These are phyloP conservation scores for Eristalis arbustorum DNA, from an alignment of 2,888 invertebrate species.

Conservation along the genomic window DNA sequence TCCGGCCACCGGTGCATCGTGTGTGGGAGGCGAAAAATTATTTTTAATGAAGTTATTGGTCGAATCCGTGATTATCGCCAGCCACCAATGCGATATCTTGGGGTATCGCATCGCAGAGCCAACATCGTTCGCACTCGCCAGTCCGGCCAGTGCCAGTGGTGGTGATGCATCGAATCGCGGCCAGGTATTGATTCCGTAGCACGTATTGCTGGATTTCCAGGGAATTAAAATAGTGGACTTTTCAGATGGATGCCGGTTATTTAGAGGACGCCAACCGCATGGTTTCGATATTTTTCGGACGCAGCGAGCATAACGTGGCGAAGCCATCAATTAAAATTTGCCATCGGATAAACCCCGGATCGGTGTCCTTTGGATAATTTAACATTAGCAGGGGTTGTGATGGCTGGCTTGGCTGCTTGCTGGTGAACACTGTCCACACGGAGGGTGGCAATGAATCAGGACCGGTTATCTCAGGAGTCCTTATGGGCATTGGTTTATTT, in stretches of 20 bases:
- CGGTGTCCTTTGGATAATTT: constrained; percentile 59
- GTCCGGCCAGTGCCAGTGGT: too few relatives aligned
- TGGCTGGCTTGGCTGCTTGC: neutral
- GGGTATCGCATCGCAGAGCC: constrained; percentile 17
- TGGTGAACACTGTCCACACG: neutral
- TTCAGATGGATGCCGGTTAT: constrained; percentile 40
- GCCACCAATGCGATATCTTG: constrained; percentile 42
- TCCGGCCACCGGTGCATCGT: too few relatives aligned
- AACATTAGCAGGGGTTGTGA: constrained; percentile 18
- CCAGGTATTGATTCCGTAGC: neutral
- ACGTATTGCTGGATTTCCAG: constrained; percentile 21
- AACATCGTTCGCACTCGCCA: constrained; percentile 8
- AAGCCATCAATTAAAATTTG: constrained; percentile 65
- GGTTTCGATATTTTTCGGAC: constrained; percentile 38
- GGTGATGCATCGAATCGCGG: neutral
- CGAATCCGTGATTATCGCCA: constrained; percentile 45
- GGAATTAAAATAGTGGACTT: constrained; percentile 55
- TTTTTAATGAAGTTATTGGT: constrained; percentile 65
- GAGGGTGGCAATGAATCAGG: neutral
- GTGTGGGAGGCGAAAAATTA: constrained; percentile 34
- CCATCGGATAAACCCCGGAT: constrained; percentile 59
- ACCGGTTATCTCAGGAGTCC: neutral
- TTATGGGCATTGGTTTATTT: neutral
- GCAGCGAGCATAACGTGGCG: constrained; percentile 17
- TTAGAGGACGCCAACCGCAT: constrained; percentile 27